A percentile compares a stretch with the other conserved stretches of the same genome.
Evolutionary conservation across 2,888 invertebrate genomes (phyloP).

Genomic region (Ecdyonurus torrentis): DNA sequence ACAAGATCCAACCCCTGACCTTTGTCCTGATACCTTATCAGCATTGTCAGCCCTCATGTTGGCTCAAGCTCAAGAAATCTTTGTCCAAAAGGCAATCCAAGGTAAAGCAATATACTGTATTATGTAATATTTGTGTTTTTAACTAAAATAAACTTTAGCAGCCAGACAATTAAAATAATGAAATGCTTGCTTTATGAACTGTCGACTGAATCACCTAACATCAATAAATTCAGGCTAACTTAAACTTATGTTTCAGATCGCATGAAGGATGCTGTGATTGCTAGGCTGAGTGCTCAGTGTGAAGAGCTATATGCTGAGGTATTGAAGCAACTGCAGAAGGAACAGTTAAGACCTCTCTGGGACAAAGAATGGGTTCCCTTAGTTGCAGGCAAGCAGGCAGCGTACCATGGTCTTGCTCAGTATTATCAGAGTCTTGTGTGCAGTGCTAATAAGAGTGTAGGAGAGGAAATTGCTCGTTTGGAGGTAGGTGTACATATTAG

Average conservation of each 20-base stretch:
- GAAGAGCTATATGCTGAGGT: slow-evolving; percentile 91
- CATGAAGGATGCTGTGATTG: slow-evolving; percentile 88
- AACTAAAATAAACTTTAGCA: not conserved
- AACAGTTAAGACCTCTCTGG: slow-evolving; percentile 66
- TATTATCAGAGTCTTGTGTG: slow-evolving; percentile 75
- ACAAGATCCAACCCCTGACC: slow-evolving; percentile 90
- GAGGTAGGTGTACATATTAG: slow-evolving; percentile 28
- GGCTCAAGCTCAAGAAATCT: slow-evolving; percentile 96
- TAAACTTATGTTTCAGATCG: slow-evolving; percentile 42
- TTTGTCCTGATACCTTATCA: slow-evolving; percentile 77
- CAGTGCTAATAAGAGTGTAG: slow-evolving; percentile 58
- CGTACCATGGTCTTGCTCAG: slow-evolving; percentile 77
- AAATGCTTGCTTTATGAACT: too few relatives aligned
- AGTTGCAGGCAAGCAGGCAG: slow-evolving; percentile 68
- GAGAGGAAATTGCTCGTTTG: slow-evolving; percentile 80
- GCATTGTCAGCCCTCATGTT: slow-evolving; percentile 82
- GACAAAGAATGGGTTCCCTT: slow-evolving; percentile 72
- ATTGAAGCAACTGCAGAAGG: slow-evolving; percentile 69
- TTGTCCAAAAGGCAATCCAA: slow-evolving; percentile 83
- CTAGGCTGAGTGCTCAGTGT: slow-evolving; percentile 80
- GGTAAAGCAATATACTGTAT: slow-evolving; percentile 29
- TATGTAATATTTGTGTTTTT: not conserved
- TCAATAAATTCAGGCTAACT: too few relatives aligned
- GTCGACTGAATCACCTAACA: too few relatives aligned
- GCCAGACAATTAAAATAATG: too few relatives aligned